Conservation (phyloP, 2,888 invertebrate species). For the Lasioglossum pauxillum region DNA sequence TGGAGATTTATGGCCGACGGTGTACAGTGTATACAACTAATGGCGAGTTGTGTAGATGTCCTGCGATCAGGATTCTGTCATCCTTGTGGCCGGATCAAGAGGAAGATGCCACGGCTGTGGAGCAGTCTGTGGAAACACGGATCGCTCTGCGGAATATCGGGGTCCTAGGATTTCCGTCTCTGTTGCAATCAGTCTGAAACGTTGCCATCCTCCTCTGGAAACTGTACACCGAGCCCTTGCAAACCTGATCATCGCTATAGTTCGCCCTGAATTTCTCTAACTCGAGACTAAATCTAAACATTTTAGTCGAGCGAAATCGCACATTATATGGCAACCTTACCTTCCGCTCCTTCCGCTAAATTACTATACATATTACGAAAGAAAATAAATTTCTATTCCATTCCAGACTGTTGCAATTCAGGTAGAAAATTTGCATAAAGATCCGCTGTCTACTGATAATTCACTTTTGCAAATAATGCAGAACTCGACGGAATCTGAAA, state of each 20-base stretch:
- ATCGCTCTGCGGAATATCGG: constrained; percentile 8
- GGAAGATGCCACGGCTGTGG: constrained; percentile 10
- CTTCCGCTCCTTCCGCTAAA: not conserved
- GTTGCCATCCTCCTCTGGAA: not conserved
- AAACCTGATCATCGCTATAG: not conserved
- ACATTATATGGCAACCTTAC: not conserved
- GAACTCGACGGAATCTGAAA: no score
- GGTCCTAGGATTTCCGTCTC: not conserved
- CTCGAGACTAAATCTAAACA: not conserved
- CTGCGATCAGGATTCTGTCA: constrained; percentile 14
- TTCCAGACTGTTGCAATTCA: no score
- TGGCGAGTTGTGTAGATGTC: not conserved
- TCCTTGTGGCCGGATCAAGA: constrained; percentile 9
- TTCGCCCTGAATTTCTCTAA: not conserved
- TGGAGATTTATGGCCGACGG: not conserved
- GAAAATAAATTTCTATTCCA: no score
- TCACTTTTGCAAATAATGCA: no score
- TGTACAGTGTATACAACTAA: not conserved
- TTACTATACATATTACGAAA: no score
- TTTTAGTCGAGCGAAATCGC: not conserved
- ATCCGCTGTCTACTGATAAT: no score
- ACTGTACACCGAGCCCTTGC: not conserved
- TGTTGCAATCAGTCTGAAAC: not conserved
- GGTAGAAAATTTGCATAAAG: no score
- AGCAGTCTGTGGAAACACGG: constrained; percentile 7